phyloP scores from a whole-genome alignment of 1,140 invertebrate species.

The Ladona fulva region DNA sequence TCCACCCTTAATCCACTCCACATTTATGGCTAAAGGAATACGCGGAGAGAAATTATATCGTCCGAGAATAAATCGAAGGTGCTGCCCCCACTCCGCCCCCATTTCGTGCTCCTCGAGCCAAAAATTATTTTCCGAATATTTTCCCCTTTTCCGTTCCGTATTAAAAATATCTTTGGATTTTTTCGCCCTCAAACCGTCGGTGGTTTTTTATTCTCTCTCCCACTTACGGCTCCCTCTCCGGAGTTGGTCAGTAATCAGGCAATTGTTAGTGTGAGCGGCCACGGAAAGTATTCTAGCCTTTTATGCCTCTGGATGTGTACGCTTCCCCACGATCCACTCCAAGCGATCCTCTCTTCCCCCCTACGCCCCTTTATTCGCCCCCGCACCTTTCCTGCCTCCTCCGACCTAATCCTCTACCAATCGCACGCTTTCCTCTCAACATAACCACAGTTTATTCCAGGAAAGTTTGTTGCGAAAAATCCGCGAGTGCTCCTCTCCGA shows the following conservation, averaged over 20 bases:
- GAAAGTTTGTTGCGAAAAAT: too few species aligned
- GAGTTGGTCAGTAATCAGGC: background rate
- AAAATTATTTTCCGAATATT: background rate
- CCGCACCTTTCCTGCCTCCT: too few species aligned
- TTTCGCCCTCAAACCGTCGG: background rate
- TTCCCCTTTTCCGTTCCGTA: background rate
- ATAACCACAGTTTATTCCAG: too few species aligned
- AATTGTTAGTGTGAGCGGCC: background rate
- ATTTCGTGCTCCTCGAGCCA: background rate
- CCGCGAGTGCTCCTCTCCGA: too few species aligned
- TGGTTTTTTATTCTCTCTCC: background rate
- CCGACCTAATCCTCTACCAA: too few species aligned
- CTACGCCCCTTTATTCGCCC: too few species aligned
- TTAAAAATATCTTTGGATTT: background rate
- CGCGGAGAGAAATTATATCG: slow-evolving; percentile 3
- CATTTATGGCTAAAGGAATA: background rate
- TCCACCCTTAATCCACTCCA: background rate
- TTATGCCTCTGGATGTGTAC: background rate
- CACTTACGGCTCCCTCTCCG: background rate
- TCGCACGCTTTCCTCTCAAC: too few species aligned
- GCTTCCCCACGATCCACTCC: background rate
- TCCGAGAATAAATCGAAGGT: background rate
- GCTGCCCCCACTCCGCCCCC: too few species aligned
- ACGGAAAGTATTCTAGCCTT: background rate
- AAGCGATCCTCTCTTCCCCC: too few species aligned